Evolutionary conservation across 2,888 invertebrate genomes (phyloP).

Genomic region (Schizaphis graminum): DNA sequence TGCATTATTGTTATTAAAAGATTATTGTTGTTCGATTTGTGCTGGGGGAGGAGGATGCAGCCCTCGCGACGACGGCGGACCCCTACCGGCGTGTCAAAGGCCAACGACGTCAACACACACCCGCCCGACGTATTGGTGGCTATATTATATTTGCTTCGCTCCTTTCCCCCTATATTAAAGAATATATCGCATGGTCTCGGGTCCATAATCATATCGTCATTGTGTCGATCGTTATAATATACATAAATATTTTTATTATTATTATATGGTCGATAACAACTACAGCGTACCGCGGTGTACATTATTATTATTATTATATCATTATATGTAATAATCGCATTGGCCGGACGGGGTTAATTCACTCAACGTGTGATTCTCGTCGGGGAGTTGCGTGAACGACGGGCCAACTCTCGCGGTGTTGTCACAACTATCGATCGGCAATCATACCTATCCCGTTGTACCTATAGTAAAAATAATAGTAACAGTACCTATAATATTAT

Average conservation of each 20-base stretch:
- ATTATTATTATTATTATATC: background rate
- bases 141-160: background rate
- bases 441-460: background rate
- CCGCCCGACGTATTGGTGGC: background rate
- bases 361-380: background rate
- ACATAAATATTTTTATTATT: background rate
- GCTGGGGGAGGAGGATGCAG: conserved; percentile 50
- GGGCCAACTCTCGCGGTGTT: background rate
- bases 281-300: background rate
- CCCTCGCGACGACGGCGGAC: conserved; percentile 31
- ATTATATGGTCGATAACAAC: background rate
- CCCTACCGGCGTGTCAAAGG: conserved; percentile 60
- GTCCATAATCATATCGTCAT: conserved; percentile 23
- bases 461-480: no score
- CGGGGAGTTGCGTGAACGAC: background rate
- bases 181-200: background rate
- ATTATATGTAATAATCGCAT: background rate
- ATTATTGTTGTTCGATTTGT: conserved; percentile 60
- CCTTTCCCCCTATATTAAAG: background rate
- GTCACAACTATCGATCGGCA: conserved; percentile 28
- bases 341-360: background rate
- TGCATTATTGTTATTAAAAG: conserved; percentile 66
- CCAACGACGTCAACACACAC: conserved; percentile 37
- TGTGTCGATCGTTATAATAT: conserved; percentile 1
- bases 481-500: background rate